These are phyloP conservation scores for Salvator merianae DNA, from an alignment of 2,113 vertebrate species.

Conservation along the genomic window DNA sequence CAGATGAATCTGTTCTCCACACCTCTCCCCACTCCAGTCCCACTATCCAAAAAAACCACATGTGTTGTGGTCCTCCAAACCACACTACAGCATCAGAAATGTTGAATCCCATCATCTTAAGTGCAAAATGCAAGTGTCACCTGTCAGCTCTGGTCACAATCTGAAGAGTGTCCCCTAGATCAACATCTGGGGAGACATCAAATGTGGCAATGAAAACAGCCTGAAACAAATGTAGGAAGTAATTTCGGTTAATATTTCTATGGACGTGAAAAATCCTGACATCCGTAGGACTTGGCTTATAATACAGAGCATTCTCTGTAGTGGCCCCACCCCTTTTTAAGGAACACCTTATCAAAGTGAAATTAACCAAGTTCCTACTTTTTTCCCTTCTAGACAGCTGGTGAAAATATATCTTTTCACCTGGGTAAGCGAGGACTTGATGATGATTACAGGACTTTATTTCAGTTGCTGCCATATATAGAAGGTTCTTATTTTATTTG, in stretches of 20 bases:
- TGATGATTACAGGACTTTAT: too few relatives aligned
- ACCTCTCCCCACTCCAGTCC: background rate
- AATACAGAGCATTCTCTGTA: background rate
- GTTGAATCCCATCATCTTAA: background rate
- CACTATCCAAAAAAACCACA: too few relatives aligned
- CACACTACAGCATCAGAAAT: background rate
- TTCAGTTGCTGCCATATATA: too few relatives aligned
- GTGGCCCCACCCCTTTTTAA: too few relatives aligned
- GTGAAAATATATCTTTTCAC: too few relatives aligned
- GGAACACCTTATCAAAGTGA: too few relatives aligned
- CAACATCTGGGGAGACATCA: slow-evolving; percentile 50
- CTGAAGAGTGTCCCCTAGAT: slow-evolving; percentile 45
- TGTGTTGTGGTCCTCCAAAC: background rate
- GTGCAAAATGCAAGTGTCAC: slow-evolving; percentile 28
- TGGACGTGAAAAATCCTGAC: background rate
- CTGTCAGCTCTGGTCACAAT: slow-evolving; percentile 53
- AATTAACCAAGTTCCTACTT: too few relatives aligned
- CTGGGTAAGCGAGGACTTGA: too few relatives aligned
- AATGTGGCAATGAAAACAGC: slow-evolving; percentile 58
- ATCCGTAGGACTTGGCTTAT: background rate
- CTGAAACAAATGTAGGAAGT: slow-evolving; percentile 28
- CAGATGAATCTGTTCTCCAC: too few relatives aligned
- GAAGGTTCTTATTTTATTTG: too few relatives aligned
- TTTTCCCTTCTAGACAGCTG: too few relatives aligned
- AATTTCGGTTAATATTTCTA: background rate